Evolutionary conservation across 2,113 vertebrate species (phyloP).

Genomic region (Cynocephalus volans): DNA sequence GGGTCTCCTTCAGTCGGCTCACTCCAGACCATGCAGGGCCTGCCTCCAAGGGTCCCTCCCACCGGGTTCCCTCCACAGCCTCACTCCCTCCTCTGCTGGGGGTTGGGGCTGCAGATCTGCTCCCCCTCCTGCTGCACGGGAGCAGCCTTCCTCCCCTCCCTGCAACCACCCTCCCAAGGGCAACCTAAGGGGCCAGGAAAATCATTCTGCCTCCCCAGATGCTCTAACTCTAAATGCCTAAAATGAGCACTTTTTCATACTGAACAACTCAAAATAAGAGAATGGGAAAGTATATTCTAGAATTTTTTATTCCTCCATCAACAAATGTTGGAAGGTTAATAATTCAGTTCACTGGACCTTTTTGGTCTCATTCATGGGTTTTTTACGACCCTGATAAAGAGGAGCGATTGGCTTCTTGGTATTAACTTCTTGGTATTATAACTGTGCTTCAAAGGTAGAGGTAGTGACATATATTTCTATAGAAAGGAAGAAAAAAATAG

Average conservation of each 20-base stretch:
- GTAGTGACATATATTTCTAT: constrained; percentile 26
- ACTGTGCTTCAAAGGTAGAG: not conserved
- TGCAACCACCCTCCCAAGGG: no score
- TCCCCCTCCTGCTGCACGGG: fast-evolving
- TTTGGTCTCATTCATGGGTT: not conserved
- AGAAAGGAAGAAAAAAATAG: constrained; percentile 69
- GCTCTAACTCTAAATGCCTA: not conserved
- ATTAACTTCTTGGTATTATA: not conserved
- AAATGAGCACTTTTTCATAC: not conserved
- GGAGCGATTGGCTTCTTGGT: not conserved
- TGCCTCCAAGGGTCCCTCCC: not conserved
- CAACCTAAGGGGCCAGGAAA: not conserved
- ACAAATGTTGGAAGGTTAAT: constrained; percentile 58
- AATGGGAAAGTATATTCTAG: not conserved
- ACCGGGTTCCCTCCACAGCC: fast-evolving
- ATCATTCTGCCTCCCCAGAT: not conserved
- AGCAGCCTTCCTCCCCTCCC: not conserved
- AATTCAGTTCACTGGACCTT: constrained; percentile 44
- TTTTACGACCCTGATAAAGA: not conserved
- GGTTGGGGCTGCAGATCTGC: fast-evolving
- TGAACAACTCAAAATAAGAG: not conserved
- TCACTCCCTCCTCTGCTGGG: no score
- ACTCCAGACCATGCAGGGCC: fast-evolving
- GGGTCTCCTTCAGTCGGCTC: not conserved
- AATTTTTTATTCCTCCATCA: not conserved